Conservation (phyloP, 53 echinoderm and acorn worm genomes). For the Echinometra lucunter region DNA sequence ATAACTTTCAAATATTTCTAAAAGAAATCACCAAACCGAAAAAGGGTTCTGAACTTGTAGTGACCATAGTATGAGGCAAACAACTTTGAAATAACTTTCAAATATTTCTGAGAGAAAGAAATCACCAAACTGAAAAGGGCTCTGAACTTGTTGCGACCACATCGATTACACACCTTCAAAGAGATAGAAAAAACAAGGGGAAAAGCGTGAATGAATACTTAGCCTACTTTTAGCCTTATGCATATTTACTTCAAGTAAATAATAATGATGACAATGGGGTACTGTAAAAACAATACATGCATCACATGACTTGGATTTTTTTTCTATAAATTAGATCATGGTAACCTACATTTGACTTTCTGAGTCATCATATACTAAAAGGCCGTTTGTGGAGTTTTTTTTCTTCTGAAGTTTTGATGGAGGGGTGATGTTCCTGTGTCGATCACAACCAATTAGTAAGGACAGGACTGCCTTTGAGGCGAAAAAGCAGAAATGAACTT, state of each 20-base stretch:
- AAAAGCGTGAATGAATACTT: neutral
- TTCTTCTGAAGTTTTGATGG: conserved; percentile 1
- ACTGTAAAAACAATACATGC: neutral
- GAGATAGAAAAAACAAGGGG: neutral
- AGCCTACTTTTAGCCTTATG: neutral
- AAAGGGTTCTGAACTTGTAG: no score
- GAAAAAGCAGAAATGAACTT: conserved; percentile 6
- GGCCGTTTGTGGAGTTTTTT: no score
- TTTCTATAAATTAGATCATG: neutral
- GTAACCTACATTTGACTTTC: neutral
- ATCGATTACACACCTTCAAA: neutral
- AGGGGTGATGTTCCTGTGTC: neutral
- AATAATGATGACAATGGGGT: neutral
- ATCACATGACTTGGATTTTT: neutral
- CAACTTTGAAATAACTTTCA: no score
- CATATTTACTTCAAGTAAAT: neutral
- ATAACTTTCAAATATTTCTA: no score
- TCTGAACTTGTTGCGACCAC: no score
- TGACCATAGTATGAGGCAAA: no score
- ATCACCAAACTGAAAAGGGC: no score
- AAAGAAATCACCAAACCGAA: no score
- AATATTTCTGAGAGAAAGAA: no score
- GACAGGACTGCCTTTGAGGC: neutral
- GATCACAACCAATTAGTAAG: conserved; percentile 1
- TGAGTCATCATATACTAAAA: neutral